Evolutionary conservation across 92 coral and sea anemone genomes (phyloP), one percentile per base, ranked within the genome.

Genomic region (Epizoanthus rinbou): DNA sequence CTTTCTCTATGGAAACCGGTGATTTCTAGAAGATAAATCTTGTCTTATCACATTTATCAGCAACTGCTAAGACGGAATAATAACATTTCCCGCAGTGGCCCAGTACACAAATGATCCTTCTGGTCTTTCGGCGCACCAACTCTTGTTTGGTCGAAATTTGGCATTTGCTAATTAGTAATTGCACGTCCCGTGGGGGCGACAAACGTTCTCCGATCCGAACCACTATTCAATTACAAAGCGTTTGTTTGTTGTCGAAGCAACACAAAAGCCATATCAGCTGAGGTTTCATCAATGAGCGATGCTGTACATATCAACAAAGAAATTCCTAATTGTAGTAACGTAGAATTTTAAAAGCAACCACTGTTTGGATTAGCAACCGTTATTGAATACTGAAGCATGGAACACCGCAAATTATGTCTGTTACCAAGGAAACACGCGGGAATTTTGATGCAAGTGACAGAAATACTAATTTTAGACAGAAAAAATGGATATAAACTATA

Each of bases 171-270:
- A n/a, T n/a, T n/a, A n/a, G n/a, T 71, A 71, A 71, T 71, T 71
- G 76, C 57, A 45, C 76, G 76, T 41, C 76, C 76, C 76, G 35
- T 47, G 76, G 76, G 76, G 76, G 76, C 57, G 47, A 71, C 57
- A 43, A 50, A 50, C 69, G 24, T 64, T 28, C 69, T 16, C 69
- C 10, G 13, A 22, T 16, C 69, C 10, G 13, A 22, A 64, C 35
- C 17, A 22, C 35, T 64, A 28, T 64, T 64, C 25, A 28, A 64
- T 28, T 21, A 64, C 69, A 64, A 64, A 64, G 23, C 69, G 69
- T 64, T 22, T 28, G 35, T 22, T 21, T 64, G 69, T 13, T 28
- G 35, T 64, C 3, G 25, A 64, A 28, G 24, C 69, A 16, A 22
- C 35, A 21, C 25, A 64, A 64, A 28, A 15, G 35, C 69, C 69